These are phyloP conservation scores for Drosophila merina DNA, from an alignment of 2,888 invertebrate genomes.

Conservation along the genomic window DNA sequence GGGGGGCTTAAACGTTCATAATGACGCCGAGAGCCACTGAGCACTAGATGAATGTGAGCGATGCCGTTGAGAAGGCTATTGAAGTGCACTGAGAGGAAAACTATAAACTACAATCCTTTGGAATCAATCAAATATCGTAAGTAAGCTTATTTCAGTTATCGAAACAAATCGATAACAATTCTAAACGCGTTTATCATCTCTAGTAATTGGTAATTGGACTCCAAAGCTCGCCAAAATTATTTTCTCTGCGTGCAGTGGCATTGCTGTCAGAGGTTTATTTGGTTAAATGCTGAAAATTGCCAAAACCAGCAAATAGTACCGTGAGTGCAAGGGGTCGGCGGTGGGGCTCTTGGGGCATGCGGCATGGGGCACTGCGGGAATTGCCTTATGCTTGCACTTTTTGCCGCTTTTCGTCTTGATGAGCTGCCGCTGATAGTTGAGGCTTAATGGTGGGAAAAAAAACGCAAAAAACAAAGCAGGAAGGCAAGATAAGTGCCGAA, in stretches of 20 bases:
- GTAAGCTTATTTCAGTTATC: too few species aligned
- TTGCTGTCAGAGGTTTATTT: conserved; percentile 60
- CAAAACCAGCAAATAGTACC: conserved; percentile 51
- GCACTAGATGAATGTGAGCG: conserved; percentile 25
- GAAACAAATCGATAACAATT: too few species aligned
- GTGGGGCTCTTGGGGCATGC: too few species aligned
- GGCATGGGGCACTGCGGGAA: not conserved
- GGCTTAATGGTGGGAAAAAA: conserved; percentile 71
- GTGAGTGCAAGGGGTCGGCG: not conserved
- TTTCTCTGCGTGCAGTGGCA: conserved; percentile 8
- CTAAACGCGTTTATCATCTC: too few species aligned
- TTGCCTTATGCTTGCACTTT: conserved; percentile 43
- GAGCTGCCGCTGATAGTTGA: conserved; percentile 71
- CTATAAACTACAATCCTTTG: not conserved
- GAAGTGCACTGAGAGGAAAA: conserved; percentile 1
- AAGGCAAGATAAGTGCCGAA: conserved; percentile 33
- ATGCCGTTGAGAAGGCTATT: conserved; percentile 1
- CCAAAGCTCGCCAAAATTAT: too few species aligned
- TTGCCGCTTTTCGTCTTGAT: conserved; percentile 54
- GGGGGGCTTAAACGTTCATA: conserved; percentile 40
- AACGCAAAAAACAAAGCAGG: conserved; percentile 37
- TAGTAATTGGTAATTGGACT: too few species aligned
- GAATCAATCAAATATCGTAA: too few species aligned
- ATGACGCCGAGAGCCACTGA: conserved; percentile 38
- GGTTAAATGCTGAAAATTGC: conserved; percentile 77